Base-by-base conservation (phyloP, 1,140 invertebrate genomes). In the Halesus radiatus region DNA sequence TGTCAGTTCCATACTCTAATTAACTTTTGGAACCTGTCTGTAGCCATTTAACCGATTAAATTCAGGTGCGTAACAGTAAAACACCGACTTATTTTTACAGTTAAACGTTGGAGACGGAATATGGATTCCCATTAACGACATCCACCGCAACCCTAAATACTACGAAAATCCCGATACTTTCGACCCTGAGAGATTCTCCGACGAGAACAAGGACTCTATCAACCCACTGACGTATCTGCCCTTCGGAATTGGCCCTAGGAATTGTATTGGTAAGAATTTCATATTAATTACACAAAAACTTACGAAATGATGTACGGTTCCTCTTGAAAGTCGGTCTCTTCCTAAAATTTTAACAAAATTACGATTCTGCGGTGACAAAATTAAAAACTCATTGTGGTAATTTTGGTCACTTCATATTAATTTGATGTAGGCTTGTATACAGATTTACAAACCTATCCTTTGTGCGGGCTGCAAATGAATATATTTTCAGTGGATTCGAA, bases 111-210 rank as follows among this genome's bases (percentile, higher is more conserved):
- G 86, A 6, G 85, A 85, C 16, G 62, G 56, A 13, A 76, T 90
- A 20, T 75, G 84, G 1, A 86, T 91, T 15, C 86, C 89, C 0
- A 72, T 87, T 0, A 53, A 81, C 22, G 84, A 80, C 13, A 54
- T 90, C 6, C 90, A 91, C 37, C 78, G 79, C 4, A 90, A 94
- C 82, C 32, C 32, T 37, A 37, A 37, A 37, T 37, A 37, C 32
- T 37, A 37, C 32, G 32, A 37, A 6, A 37, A 37, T 37, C 32
- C 32, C 7, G 7, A 37, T 6, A 37, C 32, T 7, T 37, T 37
- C 32, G 32, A 37, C 32, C 32, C 32, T 6, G 32, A 37, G 32
- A 37, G 32, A 37, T 37, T 37, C 32, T 37, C 32, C 32, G 32
- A 37, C 7, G 32, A 7, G 32, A 37, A 37, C 7, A 37, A 37